Evolutionary conservation across 64 coral and sea anemone genomes (phyloP), one percentile per base, ranked within the genome.

Genomic region (Exaiptasia diaphana): DNA sequence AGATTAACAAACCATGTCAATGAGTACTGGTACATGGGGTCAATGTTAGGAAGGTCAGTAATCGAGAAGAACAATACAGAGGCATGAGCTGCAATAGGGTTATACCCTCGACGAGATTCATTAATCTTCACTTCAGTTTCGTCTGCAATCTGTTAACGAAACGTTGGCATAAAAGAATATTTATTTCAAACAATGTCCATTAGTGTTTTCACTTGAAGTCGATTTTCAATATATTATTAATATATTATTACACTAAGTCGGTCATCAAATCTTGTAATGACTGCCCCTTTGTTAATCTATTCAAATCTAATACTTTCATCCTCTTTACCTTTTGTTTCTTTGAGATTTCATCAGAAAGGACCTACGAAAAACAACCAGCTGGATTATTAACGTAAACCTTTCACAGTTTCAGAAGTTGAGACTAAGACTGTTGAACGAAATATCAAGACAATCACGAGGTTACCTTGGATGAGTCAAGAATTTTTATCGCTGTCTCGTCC

Each of bases 11-110:
- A 99, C 95, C 95, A 99, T n/a, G 89, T 89, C 23, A 99, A 79
- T 4, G 95, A 99, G 12, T 81, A 99, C 80, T 99, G 95, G 80
- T 99, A 99, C 95, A 99, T 99, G 12, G 95, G 95, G 57, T 99
- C 95, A 82, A 99, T 99, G 55, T 99, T 99, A 40, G 90, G 95
- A 20, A 99, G 56, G 54, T 99, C 90, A 12, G 95, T 99, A 37
- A 99, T 99, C 22, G 95, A 99, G 80, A 99, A 99, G 46, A 99
- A 99, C 58, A 97, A 55, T 0, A 92, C 95, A 33, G 95, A 99
- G 0, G 95, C 95, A 52, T 99, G 95, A 20, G 90, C 85, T 8
- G 95, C 95, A 43, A 99, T 99, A 0, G 95, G 95, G 33, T 88
- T 92, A 35, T 99, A 99, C 7, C 95, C 95, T 13, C 82, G 81